Conservation (phyloP, 35 echinoderm and acorn worm species). For the Ophiothrix spiculata region DNA sequence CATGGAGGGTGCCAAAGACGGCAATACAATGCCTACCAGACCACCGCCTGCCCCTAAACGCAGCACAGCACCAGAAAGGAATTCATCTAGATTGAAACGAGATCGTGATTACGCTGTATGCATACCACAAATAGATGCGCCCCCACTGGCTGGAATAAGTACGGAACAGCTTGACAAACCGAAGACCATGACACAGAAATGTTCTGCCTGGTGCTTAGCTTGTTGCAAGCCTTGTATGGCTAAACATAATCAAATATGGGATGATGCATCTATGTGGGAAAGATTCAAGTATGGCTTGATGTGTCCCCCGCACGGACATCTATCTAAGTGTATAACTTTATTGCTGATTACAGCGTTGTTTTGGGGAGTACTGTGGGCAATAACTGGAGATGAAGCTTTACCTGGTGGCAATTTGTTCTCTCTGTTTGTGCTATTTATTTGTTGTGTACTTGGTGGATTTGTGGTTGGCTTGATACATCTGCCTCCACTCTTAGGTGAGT, state of each 20-base stretch:
- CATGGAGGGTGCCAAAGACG: too few relatives aligned
- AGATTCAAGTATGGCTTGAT: constrained; percentile 48
- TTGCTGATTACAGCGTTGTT: constrained; percentile 31
- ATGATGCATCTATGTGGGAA: constrained; percentile 38
- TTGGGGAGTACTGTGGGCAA: constrained; percentile 78
- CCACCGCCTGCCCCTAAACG: too few relatives aligned
- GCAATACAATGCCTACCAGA: too few relatives aligned
- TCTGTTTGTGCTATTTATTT: constrained; percentile 63
- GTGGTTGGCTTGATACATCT: constrained; percentile 61
- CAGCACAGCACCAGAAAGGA: too few relatives aligned
- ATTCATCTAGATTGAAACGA: too few relatives aligned
- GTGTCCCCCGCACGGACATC: constrained; percentile 56
- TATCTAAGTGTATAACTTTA: constrained; percentile 50
- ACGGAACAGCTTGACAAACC: too few relatives aligned
- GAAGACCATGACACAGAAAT: background rate
- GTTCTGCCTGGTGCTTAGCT: background rate
- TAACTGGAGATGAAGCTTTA: constrained; percentile 64
- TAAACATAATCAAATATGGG: constrained; percentile 46
- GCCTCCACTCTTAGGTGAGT: constrained; percentile 78
- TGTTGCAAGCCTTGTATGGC: constrained; percentile 30
- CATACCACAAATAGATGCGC: too few relatives aligned
- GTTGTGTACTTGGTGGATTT: constrained; percentile 68
- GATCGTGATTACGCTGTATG: too few relatives aligned
- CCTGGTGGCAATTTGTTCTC: constrained; percentile 94
- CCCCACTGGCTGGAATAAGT: too few relatives aligned